Conservation (phyloP, 2,797 vertebrate species). For the Ispidina picta region DNA sequence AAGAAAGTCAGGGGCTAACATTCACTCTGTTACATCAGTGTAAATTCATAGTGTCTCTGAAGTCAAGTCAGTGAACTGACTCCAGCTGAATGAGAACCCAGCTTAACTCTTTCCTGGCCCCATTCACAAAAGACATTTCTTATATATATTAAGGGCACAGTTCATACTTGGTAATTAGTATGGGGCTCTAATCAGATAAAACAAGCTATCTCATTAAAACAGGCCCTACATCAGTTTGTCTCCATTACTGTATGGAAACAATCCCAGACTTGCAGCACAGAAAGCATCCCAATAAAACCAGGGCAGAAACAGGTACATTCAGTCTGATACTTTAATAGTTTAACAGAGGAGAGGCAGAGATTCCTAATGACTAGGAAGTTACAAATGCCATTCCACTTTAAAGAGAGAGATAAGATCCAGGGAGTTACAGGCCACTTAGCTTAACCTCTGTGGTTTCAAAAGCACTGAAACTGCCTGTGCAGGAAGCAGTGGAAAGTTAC, state of each 20-base stretch:
- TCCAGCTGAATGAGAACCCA: neutral
- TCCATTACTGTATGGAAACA: neutral
- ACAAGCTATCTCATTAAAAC: neutral
- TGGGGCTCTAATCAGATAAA: constrained; percentile 6
- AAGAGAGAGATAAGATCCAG: constrained; percentile 57
- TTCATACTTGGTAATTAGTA: neutral
- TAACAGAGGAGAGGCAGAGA: constrained; percentile 18
- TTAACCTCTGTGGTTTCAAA: constrained; percentile 62
- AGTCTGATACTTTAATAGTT: constrained; percentile 20
- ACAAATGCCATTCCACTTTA: constrained; percentile 61
- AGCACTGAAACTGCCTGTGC: constrained; percentile 37
- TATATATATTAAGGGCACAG: neutral
- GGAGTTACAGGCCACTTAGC: constrained; percentile 44
- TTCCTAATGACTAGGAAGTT: constrained; percentile 60
- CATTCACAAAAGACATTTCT: neutral
- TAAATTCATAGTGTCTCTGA: constrained; percentile 26
- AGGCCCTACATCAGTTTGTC: neutral
- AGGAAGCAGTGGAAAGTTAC: constrained; percentile 46
- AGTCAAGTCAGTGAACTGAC: constrained; percentile 17
- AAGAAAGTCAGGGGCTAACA: neutral
- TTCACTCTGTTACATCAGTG: neutral
- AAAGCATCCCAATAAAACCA: constrained; percentile 4
- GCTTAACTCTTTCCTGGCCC: constrained; percentile 15
- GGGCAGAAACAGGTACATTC: constrained; percentile 13
- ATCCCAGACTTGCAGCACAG: neutral